phyloP scores from a whole-genome alignment of 2,888 invertebrate genomes.

The Helicoverpa assulta region DNA sequence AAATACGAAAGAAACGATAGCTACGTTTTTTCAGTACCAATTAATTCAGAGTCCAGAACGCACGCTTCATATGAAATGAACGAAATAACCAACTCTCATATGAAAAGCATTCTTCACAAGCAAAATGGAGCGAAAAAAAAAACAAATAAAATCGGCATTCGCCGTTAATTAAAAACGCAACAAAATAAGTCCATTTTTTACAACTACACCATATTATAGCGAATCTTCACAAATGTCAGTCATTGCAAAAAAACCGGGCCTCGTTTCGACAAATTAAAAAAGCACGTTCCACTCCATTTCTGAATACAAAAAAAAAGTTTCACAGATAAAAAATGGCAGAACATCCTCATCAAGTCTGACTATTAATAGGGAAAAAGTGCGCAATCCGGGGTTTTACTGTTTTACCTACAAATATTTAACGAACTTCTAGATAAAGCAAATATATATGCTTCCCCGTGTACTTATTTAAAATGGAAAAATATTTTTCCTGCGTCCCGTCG shows the following conservation, averaged over 20 bases:
- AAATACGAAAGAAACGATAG: too few species aligned
- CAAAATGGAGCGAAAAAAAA: background rate
- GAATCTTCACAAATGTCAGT: slow-evolving; percentile 58
- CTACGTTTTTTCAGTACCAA: too few species aligned
- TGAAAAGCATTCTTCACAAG: background rate
- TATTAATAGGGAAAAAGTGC: slow-evolving; percentile 84
- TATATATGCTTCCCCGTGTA: slow-evolving; percentile 82
- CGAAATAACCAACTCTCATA: background rate
- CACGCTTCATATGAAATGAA: too few species aligned
- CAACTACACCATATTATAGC: slow-evolving; percentile 38
- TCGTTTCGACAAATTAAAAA: slow-evolving; percentile 70
- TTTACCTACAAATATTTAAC: slow-evolving; percentile 87
- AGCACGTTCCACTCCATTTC: slow-evolving; percentile 76
- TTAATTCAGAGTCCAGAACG: too few species aligned
- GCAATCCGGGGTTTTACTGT: slow-evolving; percentile 75
- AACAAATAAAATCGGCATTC: slow-evolving; percentile 1
- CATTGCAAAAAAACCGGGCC: slow-evolving; percentile 47
- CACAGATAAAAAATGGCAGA: slow-evolving; percentile 68
- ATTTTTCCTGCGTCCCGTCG: slow-evolving; percentile 83
- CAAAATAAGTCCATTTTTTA: slow-evolving; percentile 51
- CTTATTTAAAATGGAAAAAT: slow-evolving; percentile 89
- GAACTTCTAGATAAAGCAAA: slow-evolving; percentile 86
- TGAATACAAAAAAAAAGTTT: slow-evolving; percentile 73
- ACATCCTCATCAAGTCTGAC: slow-evolving; percentile 76
- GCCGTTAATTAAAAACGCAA: slow-evolving; percentile 50